A percentile compares a stretch with the other conserved stretches of the same genome.
Evolutionary conservation across 2,888 invertebrate genomes (phyloP).

Genomic region (Calliphora vomitoria): DNA sequence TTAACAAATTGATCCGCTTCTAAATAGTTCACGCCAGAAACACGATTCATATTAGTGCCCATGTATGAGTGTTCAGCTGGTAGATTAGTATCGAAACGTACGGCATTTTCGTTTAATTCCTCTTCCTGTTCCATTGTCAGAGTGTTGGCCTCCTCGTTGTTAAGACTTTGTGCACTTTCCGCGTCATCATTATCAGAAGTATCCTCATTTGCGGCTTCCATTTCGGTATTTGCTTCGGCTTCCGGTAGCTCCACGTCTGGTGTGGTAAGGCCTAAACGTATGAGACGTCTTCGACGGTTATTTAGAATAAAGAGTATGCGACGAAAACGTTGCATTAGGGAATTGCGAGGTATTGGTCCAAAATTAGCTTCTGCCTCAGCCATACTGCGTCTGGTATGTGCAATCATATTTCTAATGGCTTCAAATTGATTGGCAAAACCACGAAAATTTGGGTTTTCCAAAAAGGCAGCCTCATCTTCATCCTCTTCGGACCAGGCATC

Average conservation of each 20-base stretch:
- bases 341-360: slow-evolving; percentile 74
- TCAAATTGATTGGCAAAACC: slow-evolving; percentile 67
- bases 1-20: slow-evolving; percentile 86
- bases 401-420: slow-evolving; percentile 71
- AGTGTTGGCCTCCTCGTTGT: slow-evolving; percentile 74
- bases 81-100: slow-evolving; percentile 85
- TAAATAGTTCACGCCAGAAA: slow-evolving; percentile 88
- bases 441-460: slow-evolving; percentile 70
- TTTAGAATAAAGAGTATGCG: slow-evolving; percentile 80
- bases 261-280: slow-evolving; percentile 49
- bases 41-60: slow-evolving; percentile 85
- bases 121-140: slow-evolving; percentile 63
- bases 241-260: slow-evolving; percentile 57
- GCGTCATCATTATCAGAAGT: slow-evolving; percentile 50
- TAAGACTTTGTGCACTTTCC: slow-evolving; percentile 1
- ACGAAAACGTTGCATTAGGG: slow-evolving; percentile 80
- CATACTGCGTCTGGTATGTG: slow-evolving; percentile 73
- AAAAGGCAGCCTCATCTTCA: slow-evolving; percentile 67
- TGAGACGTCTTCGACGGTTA: slow-evolving; percentile 73
- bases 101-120: slow-evolving; percentile 75
- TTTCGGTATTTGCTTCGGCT: slow-evolving; percentile 54
- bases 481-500: slow-evolving; percentile 63
- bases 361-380: slow-evolving; percentile 68
- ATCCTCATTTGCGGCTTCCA: slow-evolving; percentile 54
- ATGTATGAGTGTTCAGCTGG: slow-evolving; percentile 86